phyloP scores from a whole-genome alignment of 2,797 vertebrate genomes.

The Onychomys arenicola region DNA sequence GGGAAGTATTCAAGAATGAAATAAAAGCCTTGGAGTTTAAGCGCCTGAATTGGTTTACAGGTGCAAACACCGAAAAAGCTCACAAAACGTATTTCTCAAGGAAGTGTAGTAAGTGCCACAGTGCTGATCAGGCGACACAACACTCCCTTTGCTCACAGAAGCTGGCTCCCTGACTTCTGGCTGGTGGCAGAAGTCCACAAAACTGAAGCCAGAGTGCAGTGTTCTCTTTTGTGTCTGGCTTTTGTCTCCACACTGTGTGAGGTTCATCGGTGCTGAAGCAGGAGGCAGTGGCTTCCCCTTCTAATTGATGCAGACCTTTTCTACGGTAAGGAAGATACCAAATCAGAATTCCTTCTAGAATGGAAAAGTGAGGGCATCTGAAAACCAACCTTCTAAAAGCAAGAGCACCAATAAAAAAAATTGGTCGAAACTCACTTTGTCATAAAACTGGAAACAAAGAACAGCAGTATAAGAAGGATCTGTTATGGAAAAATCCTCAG shows the following conservation, averaged over 20 bases:
- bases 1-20: slow-evolving; percentile 49
- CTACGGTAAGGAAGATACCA: neutral
- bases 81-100: slow-evolving; percentile 26
- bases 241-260: slow-evolving; percentile 4
- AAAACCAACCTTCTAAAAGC: slow-evolving; percentile 47
- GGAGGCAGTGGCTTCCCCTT: neutral
- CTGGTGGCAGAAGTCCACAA: neutral
- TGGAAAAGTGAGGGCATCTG: neutral
- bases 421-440: slow-evolving; percentile 46
- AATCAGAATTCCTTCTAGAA: slow-evolving; percentile 19
- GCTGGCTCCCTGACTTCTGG: neutral
- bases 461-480: neutral
- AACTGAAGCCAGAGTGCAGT: neutral
- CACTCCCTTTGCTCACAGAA: neutral
- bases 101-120: neutral
- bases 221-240: neutral
- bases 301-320: slow-evolving; percentile 24
- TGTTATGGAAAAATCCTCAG: neutral
- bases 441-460: slow-evolving; percentile 8
- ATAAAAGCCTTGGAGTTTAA: neutral
- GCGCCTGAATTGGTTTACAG: neutral
- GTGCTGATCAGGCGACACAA: neutral
- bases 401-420: slow-evolving; percentile 32
- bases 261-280: neutral
- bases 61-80: slow-evolving; percentile 44